Conservation (phyloP, 2,888 invertebrate species). For the Erebia epiphron region DNA sequence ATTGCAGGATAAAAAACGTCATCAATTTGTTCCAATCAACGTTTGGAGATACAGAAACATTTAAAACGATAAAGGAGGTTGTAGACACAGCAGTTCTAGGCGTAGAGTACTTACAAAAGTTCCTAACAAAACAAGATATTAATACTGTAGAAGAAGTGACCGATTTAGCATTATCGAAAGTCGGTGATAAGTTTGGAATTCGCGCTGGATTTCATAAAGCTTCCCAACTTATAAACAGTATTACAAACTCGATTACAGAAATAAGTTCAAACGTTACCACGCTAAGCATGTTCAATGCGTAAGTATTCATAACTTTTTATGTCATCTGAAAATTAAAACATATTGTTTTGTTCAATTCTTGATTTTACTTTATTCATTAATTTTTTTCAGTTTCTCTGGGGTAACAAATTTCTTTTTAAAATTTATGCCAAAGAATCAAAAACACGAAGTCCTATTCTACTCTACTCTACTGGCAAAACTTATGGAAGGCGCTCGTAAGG, state of each 20-base stretch:
- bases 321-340: too few species aligned
- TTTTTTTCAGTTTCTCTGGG: conserved; percentile 59
- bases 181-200: conserved; percentile 41
- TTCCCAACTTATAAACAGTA: conserved; percentile 53
- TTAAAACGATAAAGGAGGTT: conserved; percentile 57
- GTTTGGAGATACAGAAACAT: conserved; percentile 68
- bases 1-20: conserved; percentile 64
- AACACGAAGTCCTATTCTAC: conserved; percentile 67
- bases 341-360: neutral
- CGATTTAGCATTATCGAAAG: conserved; percentile 35
- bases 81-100: conserved; percentile 55
- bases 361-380: neutral
- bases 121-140: conserved; percentile 49
- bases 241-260: conserved; percentile 49
- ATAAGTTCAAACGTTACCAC: conserved; percentile 45
- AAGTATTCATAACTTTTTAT: conserved; percentile 47
- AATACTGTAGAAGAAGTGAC: conserved; percentile 38
- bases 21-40: conserved; percentile 67
- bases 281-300: conserved; percentile 65
- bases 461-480: conserved; percentile 70
- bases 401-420: conserved; percentile 60
- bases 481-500: conserved; percentile 63
- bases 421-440: conserved; percentile 57
- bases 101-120: conserved; percentile 59
- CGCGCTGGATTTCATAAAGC: conserved; percentile 37